Evolutionary conservation across 2,113 vertebrate species (phyloP).

Genomic region (Gymnarchus niloticus): DNA sequence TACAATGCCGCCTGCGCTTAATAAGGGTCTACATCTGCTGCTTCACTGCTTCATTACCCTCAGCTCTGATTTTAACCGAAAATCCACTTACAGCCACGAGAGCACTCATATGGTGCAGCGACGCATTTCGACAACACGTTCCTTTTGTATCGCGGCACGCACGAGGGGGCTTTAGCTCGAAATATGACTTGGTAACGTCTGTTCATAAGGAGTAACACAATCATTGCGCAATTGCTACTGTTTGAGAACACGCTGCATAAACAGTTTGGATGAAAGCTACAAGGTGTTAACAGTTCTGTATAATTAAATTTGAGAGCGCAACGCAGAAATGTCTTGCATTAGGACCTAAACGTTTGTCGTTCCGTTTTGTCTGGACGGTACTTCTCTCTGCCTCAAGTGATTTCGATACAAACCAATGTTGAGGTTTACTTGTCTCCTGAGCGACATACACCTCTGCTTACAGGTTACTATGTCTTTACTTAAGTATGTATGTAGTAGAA

Average conservation of each 20-base stretch:
- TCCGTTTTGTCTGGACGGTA: background rate
- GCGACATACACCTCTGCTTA: background rate
- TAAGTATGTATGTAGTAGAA: background rate
- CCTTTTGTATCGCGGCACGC: background rate
- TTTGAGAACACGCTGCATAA: background rate
- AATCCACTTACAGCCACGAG: slow-evolving; percentile 1
- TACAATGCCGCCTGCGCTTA: background rate
- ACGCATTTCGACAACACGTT: background rate
- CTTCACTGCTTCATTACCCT: slow-evolving; percentile 2
- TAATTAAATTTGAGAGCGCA: background rate
- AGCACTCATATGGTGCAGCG: background rate
- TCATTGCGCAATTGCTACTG: background rate
- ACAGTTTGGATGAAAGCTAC: background rate
- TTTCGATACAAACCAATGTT: slow-evolving; percentile 3
- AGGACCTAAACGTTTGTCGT: background rate
- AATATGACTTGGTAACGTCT: background rate
- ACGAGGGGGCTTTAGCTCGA: background rate
- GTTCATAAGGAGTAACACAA: background rate
- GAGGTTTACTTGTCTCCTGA: background rate
- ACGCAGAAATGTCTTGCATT: background rate
- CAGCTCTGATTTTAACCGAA: background rate
- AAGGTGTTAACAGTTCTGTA: background rate
- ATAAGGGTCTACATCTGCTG: background rate
- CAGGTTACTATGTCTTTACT: background rate
- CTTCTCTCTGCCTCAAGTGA: slow-evolving; percentile 1